Evolutionary conservation across 2,888 invertebrate species (phyloP), one percentile per base, ranked within the genome.

Genomic region (Eupithecia insigniata): DNA sequence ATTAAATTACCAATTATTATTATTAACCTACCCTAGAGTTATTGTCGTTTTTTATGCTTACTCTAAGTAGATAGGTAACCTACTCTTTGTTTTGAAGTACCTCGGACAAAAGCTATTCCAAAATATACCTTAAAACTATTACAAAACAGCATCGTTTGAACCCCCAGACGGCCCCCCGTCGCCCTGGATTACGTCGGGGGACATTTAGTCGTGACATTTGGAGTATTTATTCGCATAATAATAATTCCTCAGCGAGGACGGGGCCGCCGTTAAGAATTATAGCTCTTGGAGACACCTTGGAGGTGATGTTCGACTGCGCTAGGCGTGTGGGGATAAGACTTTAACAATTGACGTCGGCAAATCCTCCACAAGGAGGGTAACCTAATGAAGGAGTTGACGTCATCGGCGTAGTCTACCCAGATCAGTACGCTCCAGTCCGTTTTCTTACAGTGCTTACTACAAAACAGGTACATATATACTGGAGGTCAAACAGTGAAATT

Each of bases 141-240:
- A 76, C 69, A 74, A 73, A 67, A 71, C 75, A 73, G 60, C 64
- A 65, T 62, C 66, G 39, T 28, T 72, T 71, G 55, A 51, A 3
- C 69, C 69, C 69, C 67, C 36, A 4, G 34, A 55, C 70, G 55
- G n/a, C n/a, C 34, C 66, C 69, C 67, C 39, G n/a, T 67, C 81
- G 82, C 84, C 85, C 79, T 77, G 90, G 90, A 88, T 89, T 90
- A 90, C 80, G 81, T 86, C 84, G 86, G 88, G 91, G 89, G 94
- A 93, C 95, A 94, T 95, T 95, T 95, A 95, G 93, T 95, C 94
- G 90, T 95, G 95, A 95, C 95, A 95, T 95, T 95, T 90, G 88
- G 94, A 95, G 95, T 95, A 95, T 95, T 95, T 95, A 95, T 95
- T 95, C 95, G 95, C 95, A 95, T 95, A 95, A 95, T 95, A 95